phyloP scores from a whole-genome alignment of 1,140 invertebrate genomes.

The Lepidurus couesii region DNA sequence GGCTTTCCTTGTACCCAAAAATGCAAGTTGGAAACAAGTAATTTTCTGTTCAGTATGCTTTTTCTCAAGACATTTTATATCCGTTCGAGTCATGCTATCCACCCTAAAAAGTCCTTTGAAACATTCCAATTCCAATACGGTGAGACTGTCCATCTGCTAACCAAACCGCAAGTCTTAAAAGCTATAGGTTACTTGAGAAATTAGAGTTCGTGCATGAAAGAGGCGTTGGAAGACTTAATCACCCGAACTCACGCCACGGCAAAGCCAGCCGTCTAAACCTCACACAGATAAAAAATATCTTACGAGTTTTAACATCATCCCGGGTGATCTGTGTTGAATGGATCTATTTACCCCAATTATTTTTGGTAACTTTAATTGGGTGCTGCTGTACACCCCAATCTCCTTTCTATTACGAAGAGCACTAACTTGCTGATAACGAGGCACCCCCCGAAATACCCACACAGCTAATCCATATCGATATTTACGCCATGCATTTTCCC shows the following conservation, averaged over 20 bases:
- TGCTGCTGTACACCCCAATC: not conserved
- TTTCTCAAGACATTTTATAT: constrained; percentile 5
- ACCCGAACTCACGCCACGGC: not conserved
- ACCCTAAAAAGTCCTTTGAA: constrained; percentile 8
- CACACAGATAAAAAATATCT: too few relatives aligned
- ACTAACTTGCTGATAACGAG: not conserved
- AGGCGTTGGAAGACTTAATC: constrained; percentile 14
- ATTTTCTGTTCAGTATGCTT: not conserved
- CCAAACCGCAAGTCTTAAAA: not conserved
- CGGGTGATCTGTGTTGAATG: not conserved
- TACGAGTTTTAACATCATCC: too few relatives aligned
- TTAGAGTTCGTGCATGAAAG: not conserved
- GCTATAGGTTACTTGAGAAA: not conserved
- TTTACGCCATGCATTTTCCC: not conserved
- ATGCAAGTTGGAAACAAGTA: not conserved
- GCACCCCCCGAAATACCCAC: not conserved
- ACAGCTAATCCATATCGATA: not conserved
- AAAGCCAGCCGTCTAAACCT: too few relatives aligned
- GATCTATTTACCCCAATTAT: not conserved
- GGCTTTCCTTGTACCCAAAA: not conserved
- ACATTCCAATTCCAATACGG: not conserved
- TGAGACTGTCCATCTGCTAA: constrained; percentile 5
- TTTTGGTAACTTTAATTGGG: not conserved
- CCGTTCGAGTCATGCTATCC: not conserved
- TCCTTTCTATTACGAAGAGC: not conserved